These are phyloP conservation scores for Daubentonia madagascariensis DNA, from an alignment of 2,113 vertebrate genomes.

Conservation along the genomic window DNA sequence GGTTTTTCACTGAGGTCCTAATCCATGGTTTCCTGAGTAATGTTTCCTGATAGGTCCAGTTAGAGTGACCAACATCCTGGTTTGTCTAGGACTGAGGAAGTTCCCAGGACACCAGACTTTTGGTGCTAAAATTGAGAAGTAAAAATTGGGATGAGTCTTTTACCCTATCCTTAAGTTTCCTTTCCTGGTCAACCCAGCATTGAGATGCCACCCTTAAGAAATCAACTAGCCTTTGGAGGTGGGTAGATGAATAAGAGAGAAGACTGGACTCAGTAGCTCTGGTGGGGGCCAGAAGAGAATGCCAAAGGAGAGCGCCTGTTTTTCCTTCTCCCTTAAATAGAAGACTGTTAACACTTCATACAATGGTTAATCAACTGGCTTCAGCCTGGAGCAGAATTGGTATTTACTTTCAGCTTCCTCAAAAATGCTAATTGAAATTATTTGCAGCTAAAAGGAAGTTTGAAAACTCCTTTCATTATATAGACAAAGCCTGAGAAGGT, in stretches of 20 bases:
- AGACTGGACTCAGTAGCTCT: not conserved
- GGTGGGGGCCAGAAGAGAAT: not conserved
- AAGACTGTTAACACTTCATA: constrained; percentile 32
- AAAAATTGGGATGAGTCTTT: not conserved
- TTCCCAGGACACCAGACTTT: not conserved
- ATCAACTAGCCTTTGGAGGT: not conserved
- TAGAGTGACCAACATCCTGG: not conserved
- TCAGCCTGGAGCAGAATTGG: not conserved
- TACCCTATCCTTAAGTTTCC: not conserved
- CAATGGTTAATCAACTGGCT: constrained; percentile 62
- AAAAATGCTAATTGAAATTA: constrained; percentile 76
- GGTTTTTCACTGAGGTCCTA: not conserved
- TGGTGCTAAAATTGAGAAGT: not conserved
- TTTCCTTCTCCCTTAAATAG: constrained; percentile 8
- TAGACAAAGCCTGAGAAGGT: constrained; percentile 42
- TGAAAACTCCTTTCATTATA: constrained; percentile 67
- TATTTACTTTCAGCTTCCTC: constrained; percentile 64
- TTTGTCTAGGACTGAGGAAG: not conserved
- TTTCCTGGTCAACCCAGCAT: not conserved
- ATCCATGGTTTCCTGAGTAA: not conserved
- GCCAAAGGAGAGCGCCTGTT: not conserved
- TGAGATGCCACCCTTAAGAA: constrained; percentile 17
- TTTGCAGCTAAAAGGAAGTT: constrained; percentile 64
- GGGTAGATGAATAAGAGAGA: constrained; percentile 5
- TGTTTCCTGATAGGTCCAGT: not conserved